Conservation (phyloP, 1,140 invertebrate genomes). For the Hyposmocoma kahamanoa region DNA sequence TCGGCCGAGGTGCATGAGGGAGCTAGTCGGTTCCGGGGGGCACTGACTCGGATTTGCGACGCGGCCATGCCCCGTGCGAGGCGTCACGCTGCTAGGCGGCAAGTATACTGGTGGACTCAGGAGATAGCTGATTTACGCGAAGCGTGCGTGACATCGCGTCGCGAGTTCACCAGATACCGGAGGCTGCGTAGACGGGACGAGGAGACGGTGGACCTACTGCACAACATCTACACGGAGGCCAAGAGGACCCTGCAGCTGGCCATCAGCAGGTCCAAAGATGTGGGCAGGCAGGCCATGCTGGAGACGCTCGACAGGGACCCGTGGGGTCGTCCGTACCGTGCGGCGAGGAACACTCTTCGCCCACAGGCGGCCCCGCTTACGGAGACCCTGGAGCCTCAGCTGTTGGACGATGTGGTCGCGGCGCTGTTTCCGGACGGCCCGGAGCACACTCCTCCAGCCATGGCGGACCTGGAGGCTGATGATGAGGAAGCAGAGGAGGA, state of each 20-base stretch:
- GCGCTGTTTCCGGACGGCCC: background rate
- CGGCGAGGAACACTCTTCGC: background rate
- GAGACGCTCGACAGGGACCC: background rate
- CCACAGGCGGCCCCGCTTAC: background rate
- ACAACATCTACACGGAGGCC: background rate
- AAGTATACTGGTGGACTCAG: conserved; percentile 5
- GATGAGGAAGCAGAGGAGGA: background rate
- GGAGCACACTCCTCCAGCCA: background rate
- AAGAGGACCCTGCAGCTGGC: background rate
- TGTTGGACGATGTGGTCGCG: background rate
- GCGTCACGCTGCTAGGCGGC: background rate
- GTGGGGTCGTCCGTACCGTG: background rate
- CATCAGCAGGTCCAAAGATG: background rate
- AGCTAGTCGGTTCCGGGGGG: background rate
- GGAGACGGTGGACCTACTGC: background rate
- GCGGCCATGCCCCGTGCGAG: conserved; percentile 1
- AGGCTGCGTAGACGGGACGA: background rate
- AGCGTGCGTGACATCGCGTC: background rate
- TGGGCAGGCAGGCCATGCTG: background rate
- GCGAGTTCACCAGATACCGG: background rate
- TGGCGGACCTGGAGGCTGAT: background rate
- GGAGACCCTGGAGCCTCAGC: background rate
- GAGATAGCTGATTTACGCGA: background rate
- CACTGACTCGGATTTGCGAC: background rate
- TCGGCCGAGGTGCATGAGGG: background rate